Evolutionary conservation across 2,113 vertebrate genomes (phyloP).

Genomic region (Platysteira castanea): DNA sequence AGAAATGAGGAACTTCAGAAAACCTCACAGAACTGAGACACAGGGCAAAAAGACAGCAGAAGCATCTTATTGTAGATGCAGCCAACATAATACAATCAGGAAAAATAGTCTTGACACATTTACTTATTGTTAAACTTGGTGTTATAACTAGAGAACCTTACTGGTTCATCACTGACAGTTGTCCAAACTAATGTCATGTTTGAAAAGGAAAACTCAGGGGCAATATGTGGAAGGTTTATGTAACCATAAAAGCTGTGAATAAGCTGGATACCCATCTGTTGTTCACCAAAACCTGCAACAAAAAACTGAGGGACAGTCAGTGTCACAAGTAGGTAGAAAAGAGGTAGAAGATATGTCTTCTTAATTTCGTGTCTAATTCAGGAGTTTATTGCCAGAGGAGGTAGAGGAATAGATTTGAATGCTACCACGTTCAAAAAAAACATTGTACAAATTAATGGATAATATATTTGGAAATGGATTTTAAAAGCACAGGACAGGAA

Average conservation of each 20-base stretch:
- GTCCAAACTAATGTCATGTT: neutral
- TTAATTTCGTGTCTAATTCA: neutral
- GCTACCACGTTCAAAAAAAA: neutral
- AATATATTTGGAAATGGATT: neutral
- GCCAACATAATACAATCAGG: neutral
- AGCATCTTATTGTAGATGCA: neutral
- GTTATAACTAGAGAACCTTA: neutral
- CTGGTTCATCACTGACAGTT: neutral
- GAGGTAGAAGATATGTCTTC: neutral
- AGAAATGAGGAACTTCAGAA: neutral
- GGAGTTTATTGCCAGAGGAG: neutral
- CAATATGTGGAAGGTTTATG: neutral
- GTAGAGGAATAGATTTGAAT: neutral
- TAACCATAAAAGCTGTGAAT: neutral
- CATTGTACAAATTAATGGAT: neutral
- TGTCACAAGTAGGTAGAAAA: neutral
- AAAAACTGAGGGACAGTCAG: neutral
- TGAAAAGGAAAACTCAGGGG: neutral
- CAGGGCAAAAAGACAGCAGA: neutral
- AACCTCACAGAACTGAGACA: neutral
- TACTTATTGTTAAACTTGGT: neutral
- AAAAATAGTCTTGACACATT: neutral
- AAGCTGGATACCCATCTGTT: neutral
- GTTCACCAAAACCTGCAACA: neutral
- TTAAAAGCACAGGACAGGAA: neutral